Conservation (phyloP, 2,797 vertebrate species). For the Falco cherrug region DNA sequence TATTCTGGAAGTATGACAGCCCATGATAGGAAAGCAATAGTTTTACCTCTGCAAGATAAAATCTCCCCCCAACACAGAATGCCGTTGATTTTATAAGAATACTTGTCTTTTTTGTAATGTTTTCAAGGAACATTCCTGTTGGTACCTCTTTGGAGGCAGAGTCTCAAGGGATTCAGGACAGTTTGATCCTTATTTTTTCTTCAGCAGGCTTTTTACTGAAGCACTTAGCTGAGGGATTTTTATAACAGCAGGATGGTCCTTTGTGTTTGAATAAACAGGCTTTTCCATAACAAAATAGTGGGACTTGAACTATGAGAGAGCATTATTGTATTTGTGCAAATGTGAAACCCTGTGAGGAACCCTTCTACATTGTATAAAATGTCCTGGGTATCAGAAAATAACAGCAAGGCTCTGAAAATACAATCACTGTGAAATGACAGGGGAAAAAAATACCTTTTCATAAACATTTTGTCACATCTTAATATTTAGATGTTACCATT, state of each 20-base stretch:
- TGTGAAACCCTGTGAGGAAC: slow-evolving; percentile 3
- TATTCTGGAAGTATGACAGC: neutral
- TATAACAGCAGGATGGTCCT: slow-evolving; percentile 19
- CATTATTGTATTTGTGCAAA: slow-evolving; percentile 27
- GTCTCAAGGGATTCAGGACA: neutral
- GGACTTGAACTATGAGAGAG: neutral
- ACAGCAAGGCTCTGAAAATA: neutral
- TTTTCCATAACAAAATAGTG: neutral
- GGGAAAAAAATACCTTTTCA: neutral
- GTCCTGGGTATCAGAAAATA: neutral
- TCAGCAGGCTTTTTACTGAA: neutral
- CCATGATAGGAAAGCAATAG: neutral
- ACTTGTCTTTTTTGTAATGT: neutral
- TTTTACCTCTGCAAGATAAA: neutral
- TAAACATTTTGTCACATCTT: neutral
- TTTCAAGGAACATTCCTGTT: neutral
- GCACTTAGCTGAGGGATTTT: slow-evolving; percentile 33
- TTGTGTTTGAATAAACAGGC: slow-evolving; percentile 32
- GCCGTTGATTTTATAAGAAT: neutral
- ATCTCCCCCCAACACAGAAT: neutral
- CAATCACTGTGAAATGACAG: neutral
- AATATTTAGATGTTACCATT: neutral
- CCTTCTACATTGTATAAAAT: neutral
- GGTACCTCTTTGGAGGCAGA: neutral
- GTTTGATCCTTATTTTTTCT: slow-evolving; percentile 30